Conservation (phyloP, 2,888 invertebrate species). For the Campoletis raptor region DNA sequence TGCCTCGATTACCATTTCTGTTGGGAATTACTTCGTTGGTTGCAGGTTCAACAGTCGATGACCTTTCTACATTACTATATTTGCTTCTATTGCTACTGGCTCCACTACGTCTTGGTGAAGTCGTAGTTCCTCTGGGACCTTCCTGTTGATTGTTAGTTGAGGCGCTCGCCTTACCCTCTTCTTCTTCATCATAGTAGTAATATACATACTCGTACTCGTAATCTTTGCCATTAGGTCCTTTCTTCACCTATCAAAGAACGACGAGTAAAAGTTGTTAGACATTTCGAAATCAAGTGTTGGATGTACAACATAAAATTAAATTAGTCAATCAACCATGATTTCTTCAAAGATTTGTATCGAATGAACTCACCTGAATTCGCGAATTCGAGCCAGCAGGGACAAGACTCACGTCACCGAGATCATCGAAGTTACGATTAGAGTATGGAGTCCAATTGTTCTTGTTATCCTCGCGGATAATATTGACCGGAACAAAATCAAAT, state of each 20-base stretch:
- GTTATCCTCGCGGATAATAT: conserved; percentile 82
- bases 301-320: conserved; percentile 43
- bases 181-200: conserved; percentile 95
- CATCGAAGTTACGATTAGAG: conserved; percentile 79
- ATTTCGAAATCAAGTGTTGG: conserved; percentile 41
- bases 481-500: conserved; percentile 83
- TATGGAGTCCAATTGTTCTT: conserved; percentile 78
- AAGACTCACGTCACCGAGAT: conserved; percentile 81
- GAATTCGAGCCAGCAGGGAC: conserved; percentile 83
- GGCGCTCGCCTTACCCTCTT: conserved; percentile 84
- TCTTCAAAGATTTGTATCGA: background rate
- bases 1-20: conserved; percentile 86
- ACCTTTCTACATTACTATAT: conserved; percentile 87
- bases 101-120: conserved; percentile 74
- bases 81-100: conserved; percentile 86
- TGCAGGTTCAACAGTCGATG: conserved; percentile 87
- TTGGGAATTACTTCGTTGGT: conserved; percentile 89
- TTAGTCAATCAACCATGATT: background rate
- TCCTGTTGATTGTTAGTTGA: conserved; percentile 87
- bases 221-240: conserved; percentile 95
- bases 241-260: conserved; percentile 90
- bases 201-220: conserved; percentile 97
- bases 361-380: conserved; percentile 79
- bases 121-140: conserved; percentile 86
- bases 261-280: conserved; percentile 85